Conservation (phyloP, 2,797 vertebrate species). For the Ataeniobius toweri region DNA sequence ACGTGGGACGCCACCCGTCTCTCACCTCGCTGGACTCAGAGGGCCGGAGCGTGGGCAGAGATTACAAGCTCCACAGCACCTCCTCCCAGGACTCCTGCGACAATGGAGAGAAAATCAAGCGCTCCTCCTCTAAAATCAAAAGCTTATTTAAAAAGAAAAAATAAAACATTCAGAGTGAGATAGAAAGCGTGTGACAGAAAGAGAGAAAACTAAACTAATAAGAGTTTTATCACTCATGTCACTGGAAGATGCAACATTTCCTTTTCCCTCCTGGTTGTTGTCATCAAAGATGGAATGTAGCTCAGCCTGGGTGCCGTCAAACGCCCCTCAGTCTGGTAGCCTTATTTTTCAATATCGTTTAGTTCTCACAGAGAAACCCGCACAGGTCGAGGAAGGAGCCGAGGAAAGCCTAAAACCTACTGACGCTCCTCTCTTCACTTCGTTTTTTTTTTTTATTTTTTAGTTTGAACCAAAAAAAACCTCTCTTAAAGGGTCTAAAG, state of each 20-base stretch:
- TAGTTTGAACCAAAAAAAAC: conserved; percentile 64
- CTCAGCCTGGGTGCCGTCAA: conserved; percentile 79
- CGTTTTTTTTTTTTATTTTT: conserved; percentile 39
- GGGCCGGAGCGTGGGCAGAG: conserved; percentile 81
- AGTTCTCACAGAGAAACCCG: conserved; percentile 75
- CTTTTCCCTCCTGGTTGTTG: conserved; percentile 70
- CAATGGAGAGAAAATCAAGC: conserved; percentile 92
- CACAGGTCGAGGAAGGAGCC: conserved; percentile 70
- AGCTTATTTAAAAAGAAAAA: conserved; percentile 97
- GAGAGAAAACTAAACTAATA: conserved; percentile 41
- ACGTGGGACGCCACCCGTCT: conserved; percentile 86
- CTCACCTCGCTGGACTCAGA: conserved; percentile 88
- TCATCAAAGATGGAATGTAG: conserved; percentile 85
- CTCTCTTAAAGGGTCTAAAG: conserved; percentile 45
- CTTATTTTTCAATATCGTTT: conserved; percentile 78
- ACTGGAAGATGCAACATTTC: conserved; percentile 75
- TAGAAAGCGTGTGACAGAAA: conserved; percentile 20
- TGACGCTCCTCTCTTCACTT: conserved; percentile 72
- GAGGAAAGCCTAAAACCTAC: conserved; percentile 70
- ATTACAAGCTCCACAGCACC: conserved; percentile 87
- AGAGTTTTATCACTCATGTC: conserved; percentile 73
- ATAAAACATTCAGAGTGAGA: conserved; percentile 51
- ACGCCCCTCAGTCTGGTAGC: conserved; percentile 76
- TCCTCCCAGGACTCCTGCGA: conserved; percentile 91
- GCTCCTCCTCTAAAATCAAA: conserved; percentile 96